These are phyloP conservation scores for Drosophila santomea DNA, from an alignment of 1,140 invertebrate genomes.

Conservation along the genomic window DNA sequence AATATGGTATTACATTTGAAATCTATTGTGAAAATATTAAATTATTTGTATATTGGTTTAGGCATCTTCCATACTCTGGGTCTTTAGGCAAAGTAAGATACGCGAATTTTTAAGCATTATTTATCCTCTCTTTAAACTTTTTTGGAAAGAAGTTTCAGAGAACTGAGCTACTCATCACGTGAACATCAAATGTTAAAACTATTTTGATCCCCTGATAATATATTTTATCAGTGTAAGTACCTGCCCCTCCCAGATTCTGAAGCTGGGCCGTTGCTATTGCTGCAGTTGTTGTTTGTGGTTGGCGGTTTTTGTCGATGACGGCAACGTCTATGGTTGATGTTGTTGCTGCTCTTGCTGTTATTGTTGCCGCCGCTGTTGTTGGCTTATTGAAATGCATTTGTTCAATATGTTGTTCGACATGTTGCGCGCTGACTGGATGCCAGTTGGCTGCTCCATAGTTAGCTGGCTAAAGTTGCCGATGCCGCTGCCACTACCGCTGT, in stretches of 20 bases:
- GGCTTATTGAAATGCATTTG: slow-evolving; percentile 82
- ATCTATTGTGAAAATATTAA: too few relatives aligned
- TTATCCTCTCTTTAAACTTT: neutral
- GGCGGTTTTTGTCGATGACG: slow-evolving; percentile 59
- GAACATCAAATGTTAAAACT: neutral
- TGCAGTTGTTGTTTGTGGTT: slow-evolving; percentile 46
- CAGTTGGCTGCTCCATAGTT: slow-evolving; percentile 52
- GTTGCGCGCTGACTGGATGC: slow-evolving; percentile 50
- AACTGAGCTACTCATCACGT: too few relatives aligned
- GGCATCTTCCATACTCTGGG: too few relatives aligned
- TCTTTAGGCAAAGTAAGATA: neutral
- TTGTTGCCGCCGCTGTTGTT: slow-evolving; percentile 51
- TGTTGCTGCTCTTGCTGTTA: neutral
- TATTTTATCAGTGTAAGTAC: slow-evolving; percentile 22
- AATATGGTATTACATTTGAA: neutral
- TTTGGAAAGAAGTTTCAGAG: neutral
- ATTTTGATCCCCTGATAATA: neutral
- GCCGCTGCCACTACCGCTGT: slow-evolving; percentile 24
- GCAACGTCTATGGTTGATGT: slow-evolving; percentile 38
- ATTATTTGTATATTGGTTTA: too few relatives aligned
- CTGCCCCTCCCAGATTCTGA: slow-evolving; percentile 32
- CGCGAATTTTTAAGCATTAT: neutral
- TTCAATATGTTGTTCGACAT: slow-evolving; percentile 81
- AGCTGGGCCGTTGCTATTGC: slow-evolving; percentile 26
- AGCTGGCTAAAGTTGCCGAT: slow-evolving; percentile 70